Conservation (phyloP, 1,140 invertebrate genomes). For the Zaprionus taronus region DNA sequence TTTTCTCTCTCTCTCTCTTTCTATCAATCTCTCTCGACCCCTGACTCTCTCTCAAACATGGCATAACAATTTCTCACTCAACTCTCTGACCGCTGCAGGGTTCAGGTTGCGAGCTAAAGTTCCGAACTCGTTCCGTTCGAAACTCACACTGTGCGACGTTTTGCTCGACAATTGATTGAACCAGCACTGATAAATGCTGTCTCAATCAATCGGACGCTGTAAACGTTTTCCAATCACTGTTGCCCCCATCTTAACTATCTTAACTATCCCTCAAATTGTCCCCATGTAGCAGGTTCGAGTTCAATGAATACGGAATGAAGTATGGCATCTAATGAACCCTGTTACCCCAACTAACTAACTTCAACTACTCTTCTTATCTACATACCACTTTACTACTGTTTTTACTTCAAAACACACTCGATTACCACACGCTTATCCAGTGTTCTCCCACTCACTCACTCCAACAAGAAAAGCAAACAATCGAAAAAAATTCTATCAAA, state of each 20-base stretch:
- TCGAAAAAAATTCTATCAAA: conserved; percentile 22
- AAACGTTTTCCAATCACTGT: conserved; percentile 37
- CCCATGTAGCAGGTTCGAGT: conserved; percentile 50
- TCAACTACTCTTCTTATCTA: conserved; percentile 34
- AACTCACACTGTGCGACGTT: conserved; percentile 71
- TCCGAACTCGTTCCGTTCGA: conserved; percentile 81
- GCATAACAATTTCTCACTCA: conserved; percentile 59
- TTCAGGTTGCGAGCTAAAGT: conserved; percentile 71
- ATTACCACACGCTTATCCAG: conserved; percentile 76
- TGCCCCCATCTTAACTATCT: conserved; percentile 28
- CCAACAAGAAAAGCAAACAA: conserved; percentile 52
- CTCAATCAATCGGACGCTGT: conserved; percentile 36
- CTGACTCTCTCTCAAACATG: conserved; percentile 31
- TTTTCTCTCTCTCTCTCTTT: conserved; percentile 20
- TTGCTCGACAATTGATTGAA: conserved; percentile 62
- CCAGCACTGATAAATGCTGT: conserved; percentile 22
- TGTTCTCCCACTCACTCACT: conserved; percentile 81
- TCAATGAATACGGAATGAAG: conserved; percentile 72
- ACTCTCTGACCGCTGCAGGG: conserved; percentile 60
- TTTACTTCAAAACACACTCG: conserved; percentile 51
- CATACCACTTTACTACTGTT: conserved; percentile 30
- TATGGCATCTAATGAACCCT: conserved; percentile 68
- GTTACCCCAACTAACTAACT: conserved; percentile 32
- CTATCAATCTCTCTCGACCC: conserved; percentile 8
- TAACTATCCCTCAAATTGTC: conserved; percentile 14